phyloP scores from a whole-genome alignment of 2,797 vertebrate genomes.

The Alca torda region DNA sequence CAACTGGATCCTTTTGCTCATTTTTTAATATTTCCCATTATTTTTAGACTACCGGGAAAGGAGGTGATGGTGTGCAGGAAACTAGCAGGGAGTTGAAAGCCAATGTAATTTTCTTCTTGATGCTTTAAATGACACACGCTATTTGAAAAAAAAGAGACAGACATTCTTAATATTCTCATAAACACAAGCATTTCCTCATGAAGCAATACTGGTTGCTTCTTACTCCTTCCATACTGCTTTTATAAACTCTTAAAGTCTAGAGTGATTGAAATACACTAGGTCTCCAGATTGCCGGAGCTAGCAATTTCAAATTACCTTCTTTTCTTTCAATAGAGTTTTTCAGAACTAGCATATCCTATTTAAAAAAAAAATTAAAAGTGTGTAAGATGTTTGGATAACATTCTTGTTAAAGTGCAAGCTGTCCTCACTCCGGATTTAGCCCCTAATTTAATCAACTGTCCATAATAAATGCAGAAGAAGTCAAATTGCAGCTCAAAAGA shows the following conservation, averaged over 20 bases:
- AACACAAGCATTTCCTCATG: slow-evolving; percentile 49
- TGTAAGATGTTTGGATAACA: background rate
- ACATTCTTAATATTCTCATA: slow-evolving; percentile 39
- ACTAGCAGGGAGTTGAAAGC: slow-evolving; percentile 21
- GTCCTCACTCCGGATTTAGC: background rate
- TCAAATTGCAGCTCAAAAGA: background rate
- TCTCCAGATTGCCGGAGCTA: background rate
- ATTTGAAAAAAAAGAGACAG: slow-evolving; percentile 24
- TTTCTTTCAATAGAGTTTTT: background rate
- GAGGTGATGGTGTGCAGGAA: background rate
- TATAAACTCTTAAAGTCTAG: slow-evolving; percentile 9
- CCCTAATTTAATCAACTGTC: background rate
- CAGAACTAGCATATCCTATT: background rate
- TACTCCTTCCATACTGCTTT: slow-evolving; percentile 22
- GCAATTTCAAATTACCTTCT: slow-evolving; percentile 7
- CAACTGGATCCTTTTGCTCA: background rate
- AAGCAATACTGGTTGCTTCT: slow-evolving; percentile 9
- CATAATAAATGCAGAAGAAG: background rate
- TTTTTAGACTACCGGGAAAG: background rate
- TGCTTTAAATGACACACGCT: background rate
- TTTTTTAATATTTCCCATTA: slow-evolving; percentile 17
- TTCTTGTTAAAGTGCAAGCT: background rate
- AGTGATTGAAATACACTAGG: background rate
- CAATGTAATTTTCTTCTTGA: slow-evolving; percentile 20
- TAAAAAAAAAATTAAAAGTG: background rate